Conservation (phyloP, 2,888 invertebrate species). For the Aproaerema taeniolella region DNA sequence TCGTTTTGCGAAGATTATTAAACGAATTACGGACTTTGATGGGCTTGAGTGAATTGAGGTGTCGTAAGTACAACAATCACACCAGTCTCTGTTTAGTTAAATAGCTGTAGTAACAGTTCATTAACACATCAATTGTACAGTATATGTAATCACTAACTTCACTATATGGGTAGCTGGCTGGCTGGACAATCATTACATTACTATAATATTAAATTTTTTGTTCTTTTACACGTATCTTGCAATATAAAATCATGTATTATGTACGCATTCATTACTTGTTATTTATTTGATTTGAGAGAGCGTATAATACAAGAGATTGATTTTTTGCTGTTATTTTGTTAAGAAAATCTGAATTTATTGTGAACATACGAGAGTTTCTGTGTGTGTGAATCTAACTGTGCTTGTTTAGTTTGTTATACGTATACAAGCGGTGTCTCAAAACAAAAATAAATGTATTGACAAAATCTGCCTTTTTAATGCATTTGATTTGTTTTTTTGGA, state of each 20-base stretch:
- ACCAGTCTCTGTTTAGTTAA: slow-evolving; percentile 48
- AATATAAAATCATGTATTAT: slow-evolving; percentile 55
- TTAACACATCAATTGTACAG: slow-evolving; percentile 66
- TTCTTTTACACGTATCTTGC: slow-evolving; percentile 49
- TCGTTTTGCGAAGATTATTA: too few species aligned
- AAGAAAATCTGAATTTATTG: slow-evolving; percentile 7
- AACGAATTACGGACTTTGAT: slow-evolving; percentile 28
- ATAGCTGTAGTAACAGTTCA: slow-evolving; percentile 60
- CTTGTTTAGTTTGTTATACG: slow-evolving; percentile 20
- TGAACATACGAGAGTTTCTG: slow-evolving; percentile 20
- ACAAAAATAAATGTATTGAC: slow-evolving; percentile 52
- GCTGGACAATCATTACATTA: slow-evolving; percentile 71
- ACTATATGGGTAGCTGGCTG: slow-evolving; percentile 75
- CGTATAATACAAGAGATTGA: slow-evolving; percentile 41
- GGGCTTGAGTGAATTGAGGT: too few species aligned
- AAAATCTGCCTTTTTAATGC: slow-evolving; percentile 68
- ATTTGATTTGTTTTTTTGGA: slow-evolving; percentile 52
- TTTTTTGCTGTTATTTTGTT: slow-evolving; percentile 32
- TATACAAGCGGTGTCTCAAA: slow-evolving; percentile 38
- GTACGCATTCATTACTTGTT: slow-evolving; percentile 50
- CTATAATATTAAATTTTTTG: slow-evolving; percentile 63
- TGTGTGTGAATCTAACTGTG: slow-evolving; percentile 27
- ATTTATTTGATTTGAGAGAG: slow-evolving; percentile 41
- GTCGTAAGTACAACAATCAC: slow-evolving; percentile 36
- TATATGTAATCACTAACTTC: slow-evolving; percentile 69